Percentiles rank a stretch among this genome's conserved stretches.
These are phyloP conservation scores for Folsomia manolachei DNA, from an alignment of 2,888 invertebrate genomes.

Conservation along the genomic window DNA sequence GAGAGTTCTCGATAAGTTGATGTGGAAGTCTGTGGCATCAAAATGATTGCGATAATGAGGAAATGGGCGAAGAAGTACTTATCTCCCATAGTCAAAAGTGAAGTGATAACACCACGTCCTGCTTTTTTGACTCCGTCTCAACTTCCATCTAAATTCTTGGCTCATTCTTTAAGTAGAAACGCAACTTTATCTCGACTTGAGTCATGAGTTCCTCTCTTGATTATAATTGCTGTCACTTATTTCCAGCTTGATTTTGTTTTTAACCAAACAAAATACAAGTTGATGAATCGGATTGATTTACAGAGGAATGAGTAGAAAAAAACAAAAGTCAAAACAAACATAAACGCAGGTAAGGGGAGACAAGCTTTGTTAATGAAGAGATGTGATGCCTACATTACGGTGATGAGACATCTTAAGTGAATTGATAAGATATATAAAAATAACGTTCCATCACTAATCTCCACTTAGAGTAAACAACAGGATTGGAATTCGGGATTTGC, in stretches of 20 bases:
- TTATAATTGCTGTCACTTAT: not conserved
- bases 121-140: not conserved
- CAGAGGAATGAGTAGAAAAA: too few relatives aligned
- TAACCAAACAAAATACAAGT: not conserved
- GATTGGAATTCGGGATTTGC: not conserved
- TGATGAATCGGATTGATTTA: too few relatives aligned
- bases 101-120: not conserved
- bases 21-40: slow-evolving; percentile 4
- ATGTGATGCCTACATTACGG: not conserved
- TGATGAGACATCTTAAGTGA: slow-evolving; percentile 9
- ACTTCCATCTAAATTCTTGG: not conserved
- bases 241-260: not conserved
- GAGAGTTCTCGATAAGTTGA: not conserved
- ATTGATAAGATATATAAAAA: not conserved
- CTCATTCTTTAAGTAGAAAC: not conserved
- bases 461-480: not conserved
- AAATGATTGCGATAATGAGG: not conserved
- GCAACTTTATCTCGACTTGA: not conserved
- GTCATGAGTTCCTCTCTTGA: not conserved
- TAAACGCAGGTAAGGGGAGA: too few relatives aligned
- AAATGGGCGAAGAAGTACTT: not conserved
- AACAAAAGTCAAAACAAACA: too few relatives aligned
- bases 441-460: not conserved
- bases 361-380: not conserved
- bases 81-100: not conserved